Base-by-base conservation (phyloP, 2,113 vertebrate genomes). In the Speoplatyrhinus poulsoni region DNA sequence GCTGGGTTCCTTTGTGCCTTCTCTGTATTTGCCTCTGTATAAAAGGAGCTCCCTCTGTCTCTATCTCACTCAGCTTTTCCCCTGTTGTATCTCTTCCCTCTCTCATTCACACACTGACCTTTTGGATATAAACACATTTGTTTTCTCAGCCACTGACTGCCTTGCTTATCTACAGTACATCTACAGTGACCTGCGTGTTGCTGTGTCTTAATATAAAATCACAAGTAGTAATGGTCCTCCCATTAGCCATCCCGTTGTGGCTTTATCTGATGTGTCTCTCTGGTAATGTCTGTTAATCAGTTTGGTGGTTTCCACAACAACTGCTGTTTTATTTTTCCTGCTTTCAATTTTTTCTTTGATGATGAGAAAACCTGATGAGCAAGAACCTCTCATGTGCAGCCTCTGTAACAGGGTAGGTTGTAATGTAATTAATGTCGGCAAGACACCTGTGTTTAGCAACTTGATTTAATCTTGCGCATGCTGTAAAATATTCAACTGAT, bases 1-100 rank as follows among this genome's bases (percentile, higher is more conserved):
- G 9, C 73, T 9, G 9, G 48, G 56, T 49, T 78, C 69, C 74
- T 86, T 77, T 85, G 78, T 83, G 73, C 56, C 53, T 33, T 17
- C 60, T 60, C 46, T 16, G 57, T 66, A 59, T 81, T 69, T 26
- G 13, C 32, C 56, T 71, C 46, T 76, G 47, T 82, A 80, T 63
- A 67, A 81, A 83, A 46, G 33, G 63, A 80, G 60, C 60, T 12
- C 0, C 12, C 69, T 41, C 54, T 62, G 53, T 67, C 60, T 60
- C 0, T 47, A 4, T 19, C 60, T 54, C 13, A 8, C 46, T 62
- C 60, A 12, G 36, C 36, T 41, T 41, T 32, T 15, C 73, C 56
- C 50, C 2, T 12, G 49, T 26, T 26, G 26, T 26, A 26, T 26
- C 26, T 26, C 26, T 26, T 26, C 26, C 26, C 26, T 26, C 17